Percentiles rank a stretch among this genome's conserved stretches.
Conservation (phyloP, 2,113 vertebrate genomes). For the Caracal caracal region DNA sequence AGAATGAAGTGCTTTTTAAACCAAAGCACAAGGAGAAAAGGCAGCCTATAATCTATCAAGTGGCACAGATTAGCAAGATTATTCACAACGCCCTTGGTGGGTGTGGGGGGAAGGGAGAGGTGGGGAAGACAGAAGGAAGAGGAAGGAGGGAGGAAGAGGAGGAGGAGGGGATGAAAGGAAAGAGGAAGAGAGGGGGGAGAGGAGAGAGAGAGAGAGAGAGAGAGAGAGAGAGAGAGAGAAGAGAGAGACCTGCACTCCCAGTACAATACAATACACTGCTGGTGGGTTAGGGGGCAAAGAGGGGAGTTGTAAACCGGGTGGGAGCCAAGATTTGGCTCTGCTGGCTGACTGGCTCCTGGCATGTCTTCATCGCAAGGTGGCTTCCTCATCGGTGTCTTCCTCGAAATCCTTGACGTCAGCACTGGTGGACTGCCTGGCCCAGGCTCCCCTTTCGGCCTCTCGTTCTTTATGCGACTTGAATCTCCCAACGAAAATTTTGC, state of each 20-base stretch:
- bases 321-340: slow-evolving; percentile 69
- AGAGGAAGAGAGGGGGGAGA: accelerated
- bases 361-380: slow-evolving; percentile 72
- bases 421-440: slow-evolving; percentile 76
- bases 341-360: slow-evolving; percentile 54
- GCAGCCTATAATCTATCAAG: slow-evolving; percentile 53
- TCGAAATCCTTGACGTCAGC: slow-evolving; percentile 72
- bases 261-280: slow-evolving; percentile 76
- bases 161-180: accelerated
- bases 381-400: slow-evolving; percentile 75
- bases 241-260: slow-evolving; percentile 65
- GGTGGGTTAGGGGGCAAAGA: slow-evolving; percentile 55
- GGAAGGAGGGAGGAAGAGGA: accelerated
- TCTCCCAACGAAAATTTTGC: slow-evolving; percentile 79
- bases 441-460: slow-evolving; percentile 76
- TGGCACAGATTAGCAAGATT: slow-evolving; percentile 63
- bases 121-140: too few relatives aligned
- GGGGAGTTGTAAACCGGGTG: slow-evolving; percentile 67
- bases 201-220: accelerated
- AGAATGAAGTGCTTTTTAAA: slow-evolving; percentile 61
- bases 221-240: accelerated
- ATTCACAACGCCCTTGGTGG: not conserved
- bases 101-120: too few relatives aligned
- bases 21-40: slow-evolving; percentile 45
- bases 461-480: slow-evolving; percentile 79